These are phyloP conservation scores for Mallotus villosus DNA, from an alignment of 2,797 vertebrate species.

Conservation along the genomic window DNA sequence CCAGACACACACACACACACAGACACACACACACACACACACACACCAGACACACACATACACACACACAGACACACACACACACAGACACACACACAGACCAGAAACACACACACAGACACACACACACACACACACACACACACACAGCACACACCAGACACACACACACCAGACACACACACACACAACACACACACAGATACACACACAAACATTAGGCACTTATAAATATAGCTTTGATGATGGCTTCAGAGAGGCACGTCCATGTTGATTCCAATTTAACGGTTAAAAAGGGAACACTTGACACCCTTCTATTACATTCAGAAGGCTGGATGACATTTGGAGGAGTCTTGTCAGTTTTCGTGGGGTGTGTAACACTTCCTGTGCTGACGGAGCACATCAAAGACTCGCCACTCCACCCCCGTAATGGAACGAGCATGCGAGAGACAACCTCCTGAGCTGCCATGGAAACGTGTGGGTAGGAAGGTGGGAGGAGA, in stretches of 20 bases:
- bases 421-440: slow-evolving; percentile 30
- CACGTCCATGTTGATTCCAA: background rate
- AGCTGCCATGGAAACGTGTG: slow-evolving; percentile 39
- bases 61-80: slow-evolving; percentile 16
- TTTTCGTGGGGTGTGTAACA: background rate
- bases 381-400: slow-evolving; percentile 5
- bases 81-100: background rate
- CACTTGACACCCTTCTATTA: background rate
- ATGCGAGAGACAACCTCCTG: slow-evolving; percentile 18
- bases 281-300: too few relatives aligned
- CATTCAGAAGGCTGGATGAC: slow-evolving; percentile 11
- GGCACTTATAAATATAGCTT: slow-evolving; percentile 11
- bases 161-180: background rate
- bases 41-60: background rate
- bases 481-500: slow-evolving; percentile 14
- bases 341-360: slow-evolving; percentile 26
- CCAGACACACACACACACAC: background rate
- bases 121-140: background rate
- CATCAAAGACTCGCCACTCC: slow-evolving; percentile 30
- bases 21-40: slow-evolving; percentile 12
- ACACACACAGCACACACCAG: background rate
- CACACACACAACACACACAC: background rate
- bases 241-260: slow-evolving; percentile 2
- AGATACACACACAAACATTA: background rate
- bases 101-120: background rate